Conservation (phyloP, 2,888 invertebrate species). For the Amblyteles armatorius region DNA sequence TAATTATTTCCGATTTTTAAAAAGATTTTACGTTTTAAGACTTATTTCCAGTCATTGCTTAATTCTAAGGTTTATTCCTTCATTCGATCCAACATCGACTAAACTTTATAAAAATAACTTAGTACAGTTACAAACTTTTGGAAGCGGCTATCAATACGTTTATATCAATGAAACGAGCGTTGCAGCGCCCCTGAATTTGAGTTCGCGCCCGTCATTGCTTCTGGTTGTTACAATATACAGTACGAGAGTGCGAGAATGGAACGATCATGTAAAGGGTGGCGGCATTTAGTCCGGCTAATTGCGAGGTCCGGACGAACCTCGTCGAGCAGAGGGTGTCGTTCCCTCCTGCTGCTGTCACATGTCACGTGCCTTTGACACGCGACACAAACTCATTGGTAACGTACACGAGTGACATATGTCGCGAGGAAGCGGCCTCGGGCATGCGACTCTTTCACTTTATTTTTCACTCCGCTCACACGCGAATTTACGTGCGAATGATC, state of each 20-base stretch:
- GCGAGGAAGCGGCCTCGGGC: conserved; percentile 15
- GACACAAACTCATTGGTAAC: conserved; percentile 75
- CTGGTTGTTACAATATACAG: not conserved
- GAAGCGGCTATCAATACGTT: too few relatives aligned
- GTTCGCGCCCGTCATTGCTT: too few relatives aligned
- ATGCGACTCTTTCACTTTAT: conserved; percentile 17
- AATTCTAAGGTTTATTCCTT: too few relatives aligned
- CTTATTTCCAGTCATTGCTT: too few relatives aligned
- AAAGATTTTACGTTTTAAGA: too few relatives aligned
- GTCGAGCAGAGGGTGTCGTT: conserved; percentile 18
- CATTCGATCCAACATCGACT: too few relatives aligned
- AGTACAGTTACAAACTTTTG: too few relatives aligned
- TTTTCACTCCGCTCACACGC: not conserved
- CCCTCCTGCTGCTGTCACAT: conserved; percentile 62
- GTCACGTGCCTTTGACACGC: conserved; percentile 78
- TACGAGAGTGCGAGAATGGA: conserved; percentile 54
- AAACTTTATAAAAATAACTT: too few relatives aligned
- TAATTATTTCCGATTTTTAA: too few relatives aligned
- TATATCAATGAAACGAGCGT: too few relatives aligned
- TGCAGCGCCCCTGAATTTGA: not conserved
- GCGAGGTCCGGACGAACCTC: conserved; percentile 54
- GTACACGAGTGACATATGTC: conserved; percentile 76
- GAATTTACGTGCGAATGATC: too few relatives aligned
- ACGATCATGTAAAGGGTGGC: conserved; percentile 80
- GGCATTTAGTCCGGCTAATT: conserved; percentile 81